Evolutionary conservation across 1,140 invertebrate species (phyloP), one percentile per base, ranked within the genome.

Genomic region (Meteorus sp.): DNA sequence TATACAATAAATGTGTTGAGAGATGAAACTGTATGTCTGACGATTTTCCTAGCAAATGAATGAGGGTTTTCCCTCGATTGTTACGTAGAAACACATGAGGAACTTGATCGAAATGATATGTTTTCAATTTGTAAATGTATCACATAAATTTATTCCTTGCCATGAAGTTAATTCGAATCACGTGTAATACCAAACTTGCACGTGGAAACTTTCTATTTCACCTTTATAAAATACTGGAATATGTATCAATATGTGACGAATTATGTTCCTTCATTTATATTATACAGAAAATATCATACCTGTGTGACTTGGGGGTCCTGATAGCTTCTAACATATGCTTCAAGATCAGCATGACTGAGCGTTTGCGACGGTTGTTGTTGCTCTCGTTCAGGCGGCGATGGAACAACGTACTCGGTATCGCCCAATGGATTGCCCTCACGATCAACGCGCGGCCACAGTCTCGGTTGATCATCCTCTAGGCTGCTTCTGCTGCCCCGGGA

Each of bases 351-450:
- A 47, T 80, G 77, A 57, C 71, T 79, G 19, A 84, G 75, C 13
- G 82, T 83, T 50, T 81, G 82, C 41, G 80, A 75, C 41, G 74
- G 68, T 31, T 81, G 74, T 37, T 83, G 78, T 35, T 81, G 71
- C 63, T 91, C 89, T 45, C 88, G 75, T 77, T 91, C 89, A 0
- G 89, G 89, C 1, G 89, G 88, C 27, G 89, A 90, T 7, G 88
- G 88, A 27, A 89, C 86, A 58, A 82, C 85, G 75, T 89, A 90
- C 63, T 90, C 85, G 58, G 84, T 83, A 72, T 90, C 87, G 41
- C 85, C 85, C 27, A 86, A 68, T 27, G 78, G 68, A 71, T 85
- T 85, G 47, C 85, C 85, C 66, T 88, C 85, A 69, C 88, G 83
- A 73, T 89, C 86, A 63, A 87, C 82, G 51, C 83, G 83, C 23